Conservation (phyloP, 2,888 invertebrate species). For the Trissolcus japonicus region DNA sequence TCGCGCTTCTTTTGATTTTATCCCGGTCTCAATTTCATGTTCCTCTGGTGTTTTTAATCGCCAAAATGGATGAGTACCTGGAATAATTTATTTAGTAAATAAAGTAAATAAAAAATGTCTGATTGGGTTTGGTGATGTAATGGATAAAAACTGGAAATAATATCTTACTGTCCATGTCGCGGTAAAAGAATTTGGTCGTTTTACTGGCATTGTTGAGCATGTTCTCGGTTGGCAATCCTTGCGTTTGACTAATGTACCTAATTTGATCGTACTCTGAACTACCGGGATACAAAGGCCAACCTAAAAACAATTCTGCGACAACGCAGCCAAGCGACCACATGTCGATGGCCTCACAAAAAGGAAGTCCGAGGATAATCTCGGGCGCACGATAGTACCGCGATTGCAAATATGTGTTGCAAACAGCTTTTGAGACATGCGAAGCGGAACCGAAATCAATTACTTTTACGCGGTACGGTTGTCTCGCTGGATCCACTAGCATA, state of each 20-base stretch:
- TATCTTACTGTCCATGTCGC: constrained; percentile 90
- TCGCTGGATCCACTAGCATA: constrained; percentile 98
- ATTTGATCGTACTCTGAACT: constrained; percentile 99
- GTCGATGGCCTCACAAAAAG: constrained; percentile 99
- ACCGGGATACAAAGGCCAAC: constrained; percentile 99
- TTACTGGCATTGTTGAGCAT: constrained; percentile 98
- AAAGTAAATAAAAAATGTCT: too few relatives aligned
- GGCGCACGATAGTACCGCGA: constrained; percentile 98
- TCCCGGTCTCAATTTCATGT: constrained; percentile 97
- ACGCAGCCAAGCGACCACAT: constrained; percentile 99
- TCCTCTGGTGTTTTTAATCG: constrained; percentile 96
- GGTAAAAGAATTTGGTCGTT: constrained; percentile 98
- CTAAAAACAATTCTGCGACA: constrained; percentile 98
- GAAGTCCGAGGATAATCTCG: constrained; percentile 97
- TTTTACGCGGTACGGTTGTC: constrained; percentile 99
- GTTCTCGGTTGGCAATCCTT: constrained; percentile 97
- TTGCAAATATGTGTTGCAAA: constrained; percentile 99
- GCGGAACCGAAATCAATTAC: constrained; percentile 99
- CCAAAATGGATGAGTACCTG: constrained; percentile 88
- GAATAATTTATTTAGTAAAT: background rate
- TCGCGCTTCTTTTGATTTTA: constrained; percentile 98
- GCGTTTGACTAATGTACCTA: constrained; percentile 96
- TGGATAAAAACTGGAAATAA: background rate
- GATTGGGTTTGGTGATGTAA: too few relatives aligned
- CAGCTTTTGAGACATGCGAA: constrained; percentile 99